phyloP scores from a whole-genome alignment of 1,140 invertebrate genomes.

The Drosophila teissieri region DNA sequence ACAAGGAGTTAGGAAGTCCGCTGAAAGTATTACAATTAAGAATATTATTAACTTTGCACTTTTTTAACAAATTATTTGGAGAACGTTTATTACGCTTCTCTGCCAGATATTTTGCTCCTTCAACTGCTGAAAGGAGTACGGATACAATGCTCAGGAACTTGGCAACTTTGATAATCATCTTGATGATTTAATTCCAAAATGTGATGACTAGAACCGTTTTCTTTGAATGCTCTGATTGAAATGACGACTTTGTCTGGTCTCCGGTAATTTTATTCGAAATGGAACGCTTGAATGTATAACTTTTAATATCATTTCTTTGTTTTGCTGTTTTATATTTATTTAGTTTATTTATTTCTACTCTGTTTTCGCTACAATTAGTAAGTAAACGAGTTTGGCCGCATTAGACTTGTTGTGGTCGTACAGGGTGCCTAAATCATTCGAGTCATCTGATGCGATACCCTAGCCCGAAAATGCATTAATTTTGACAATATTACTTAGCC shows the following conservation, averaged over 20 bases:
- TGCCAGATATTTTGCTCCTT: constrained; percentile 48
- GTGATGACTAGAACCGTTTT: constrained; percentile 20
- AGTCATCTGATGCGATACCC: background rate
- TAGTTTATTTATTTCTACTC: constrained; percentile 41
- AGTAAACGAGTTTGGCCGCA: constrained; percentile 64
- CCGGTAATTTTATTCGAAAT: constrained; percentile 60
- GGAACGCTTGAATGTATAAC: constrained; percentile 43
- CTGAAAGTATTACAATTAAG: constrained; percentile 21
- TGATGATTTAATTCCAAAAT: background rate
- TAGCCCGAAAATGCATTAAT: constrained; percentile 19
- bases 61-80: background rate
- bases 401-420: constrained; percentile 56
- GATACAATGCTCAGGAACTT: constrained; percentile 33
- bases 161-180: constrained; percentile 40
- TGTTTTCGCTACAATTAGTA: constrained; percentile 39
- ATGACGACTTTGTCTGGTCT: constrained; percentile 33
- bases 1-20: constrained; percentile 60
- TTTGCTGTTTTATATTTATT: constrained; percentile 34
- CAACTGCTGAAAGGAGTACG: constrained; percentile 5
- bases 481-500: constrained; percentile 24
- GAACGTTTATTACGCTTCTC: constrained; percentile 57
- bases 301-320: constrained; percentile 49
- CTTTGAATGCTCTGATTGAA: constrained; percentile 31
- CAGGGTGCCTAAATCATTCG: constrained; percentile 54
- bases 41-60: too few species aligned